phyloP scores from a whole-genome alignment of 2,888 invertebrate species.

The Nomada hirtipes region DNA sequence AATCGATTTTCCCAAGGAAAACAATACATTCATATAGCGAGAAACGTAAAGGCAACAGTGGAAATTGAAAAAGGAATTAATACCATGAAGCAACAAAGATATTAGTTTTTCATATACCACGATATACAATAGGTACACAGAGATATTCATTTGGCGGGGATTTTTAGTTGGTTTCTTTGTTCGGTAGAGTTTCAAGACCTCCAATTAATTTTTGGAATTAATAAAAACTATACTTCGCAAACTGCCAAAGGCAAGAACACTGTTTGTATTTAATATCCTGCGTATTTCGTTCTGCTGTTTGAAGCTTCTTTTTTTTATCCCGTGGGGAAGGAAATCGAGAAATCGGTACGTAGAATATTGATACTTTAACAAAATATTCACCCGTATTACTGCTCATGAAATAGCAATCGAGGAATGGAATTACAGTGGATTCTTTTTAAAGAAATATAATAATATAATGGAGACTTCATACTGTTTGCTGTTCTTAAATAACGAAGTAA shows the following conservation, averaged over 20 bases:
- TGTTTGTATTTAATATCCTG: constrained; percentile 34
- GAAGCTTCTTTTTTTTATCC: not conserved
- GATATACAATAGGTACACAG: not conserved
- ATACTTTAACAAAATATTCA: no score
- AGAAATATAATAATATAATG: no score
- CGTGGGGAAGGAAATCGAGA: not conserved
- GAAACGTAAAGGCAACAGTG: no score
- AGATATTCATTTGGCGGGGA: not conserved
- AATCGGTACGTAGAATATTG: not conserved
- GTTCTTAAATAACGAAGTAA: no score
- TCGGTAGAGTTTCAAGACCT: no score
- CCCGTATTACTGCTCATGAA: no score
- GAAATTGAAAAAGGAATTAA: no score
- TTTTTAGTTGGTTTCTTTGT: constrained; percentile 18
- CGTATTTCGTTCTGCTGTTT: not conserved
- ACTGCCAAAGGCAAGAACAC: not conserved
- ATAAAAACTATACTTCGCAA: not conserved
- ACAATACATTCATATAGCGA: no score
- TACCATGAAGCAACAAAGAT: not conserved
- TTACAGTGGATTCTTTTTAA: no score
- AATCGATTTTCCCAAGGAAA: no score
- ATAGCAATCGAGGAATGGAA: no score
- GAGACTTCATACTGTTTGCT: no score
- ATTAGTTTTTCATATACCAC: not conserved
- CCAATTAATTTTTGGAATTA: constrained; percentile 12